Base-by-base conservation (phyloP, 2,113 vertebrate species). In the Corvus moneduloides region DNA sequence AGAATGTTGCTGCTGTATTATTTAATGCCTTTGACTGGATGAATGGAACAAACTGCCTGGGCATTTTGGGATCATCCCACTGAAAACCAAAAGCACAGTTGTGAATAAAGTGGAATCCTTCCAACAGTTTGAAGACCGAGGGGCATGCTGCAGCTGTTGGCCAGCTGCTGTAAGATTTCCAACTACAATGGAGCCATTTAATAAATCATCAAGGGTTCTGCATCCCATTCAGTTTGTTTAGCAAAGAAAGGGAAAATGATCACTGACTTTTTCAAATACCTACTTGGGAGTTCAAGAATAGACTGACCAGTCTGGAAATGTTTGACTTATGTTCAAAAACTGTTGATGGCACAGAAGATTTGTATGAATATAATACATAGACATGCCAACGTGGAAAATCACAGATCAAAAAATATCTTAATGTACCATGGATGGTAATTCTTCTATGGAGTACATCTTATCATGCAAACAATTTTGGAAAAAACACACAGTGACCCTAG, bases 141-240 rank as follows among this genome's bases (percentile, higher is more conserved):
- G 68, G 26, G 52, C 39, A 84, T 3, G 37, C 41, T 83, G 55
- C 96, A 97, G 88, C 90, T 96, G 96, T 88, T 96, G 88, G 55
- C 94, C 95, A 97, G 95, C 96, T 97, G 96, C 67, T 85, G 16
- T 67, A 80, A 83, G 37, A 69, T 74, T 96, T 93, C 43, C 5
- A 7, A 10, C 71, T 82, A 87, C 68, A 96, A 84, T 86, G 63
- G 83, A 94, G 67, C 10, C 55, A 43, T 90, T 93, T 92, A 92
- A 94, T 93, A 97, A 93, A 94, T 95, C 90, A 74, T 97, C 63
- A 92, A 88, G 44, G 9, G 33, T 62, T 95, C 87, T 94, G 68
- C 43, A 77, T 86, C 85, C 63, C 39, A 83, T 87, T 83, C 49
- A 73, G 67, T 46, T 79, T 88, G 20, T 80, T 95, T 79, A 66